Evolutionary conservation across 2,888 invertebrate genomes (phyloP).

Genomic region (Hyppa rectilinea): DNA sequence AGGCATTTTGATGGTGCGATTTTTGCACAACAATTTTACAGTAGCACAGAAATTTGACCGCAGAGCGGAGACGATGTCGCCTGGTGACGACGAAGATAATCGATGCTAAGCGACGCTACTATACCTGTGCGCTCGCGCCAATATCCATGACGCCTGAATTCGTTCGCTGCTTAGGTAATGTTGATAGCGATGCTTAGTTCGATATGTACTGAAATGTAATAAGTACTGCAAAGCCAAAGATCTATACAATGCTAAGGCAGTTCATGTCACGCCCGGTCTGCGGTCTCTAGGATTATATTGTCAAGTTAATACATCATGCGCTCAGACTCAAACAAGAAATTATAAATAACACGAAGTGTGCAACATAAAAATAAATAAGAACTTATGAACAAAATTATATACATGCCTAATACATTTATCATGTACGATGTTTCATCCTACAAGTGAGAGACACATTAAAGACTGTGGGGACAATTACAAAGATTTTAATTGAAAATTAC

Average conservation of each 20-base stretch:
- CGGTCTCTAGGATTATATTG: slow-evolving; percentile 61
- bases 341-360: slow-evolving; percentile 73
- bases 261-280: slow-evolving; percentile 62
- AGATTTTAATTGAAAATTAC: slow-evolving; percentile 19
- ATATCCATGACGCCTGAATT: slow-evolving; percentile 40
- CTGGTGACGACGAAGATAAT: slow-evolving; percentile 29
- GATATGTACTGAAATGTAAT: slow-evolving; percentile 49
- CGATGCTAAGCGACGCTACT: slow-evolving; percentile 58
- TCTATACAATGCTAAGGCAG: slow-evolving; percentile 53
- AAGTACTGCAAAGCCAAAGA: slow-evolving; percentile 21
- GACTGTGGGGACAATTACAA: slow-evolving; percentile 1
- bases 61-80: slow-evolving; percentile 56
- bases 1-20: slow-evolving; percentile 75
- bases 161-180: slow-evolving; percentile 36
- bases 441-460: slow-evolving; percentile 9
- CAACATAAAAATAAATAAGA: slow-evolving; percentile 71
- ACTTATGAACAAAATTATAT: slow-evolving; percentile 51
- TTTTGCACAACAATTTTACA: slow-evolving; percentile 45
- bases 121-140: slow-evolving; percentile 38
- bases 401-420: slow-evolving; percentile 63
- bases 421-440: slow-evolving; percentile 38
- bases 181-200: slow-evolving; percentile 60
- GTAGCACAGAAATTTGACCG: slow-evolving; percentile 54
- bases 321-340: slow-evolving; percentile 86
- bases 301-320: slow-evolving; percentile 77